phyloP scores from a whole-genome alignment of 2,113 vertebrate genomes.

The Rana temporaria region DNA sequence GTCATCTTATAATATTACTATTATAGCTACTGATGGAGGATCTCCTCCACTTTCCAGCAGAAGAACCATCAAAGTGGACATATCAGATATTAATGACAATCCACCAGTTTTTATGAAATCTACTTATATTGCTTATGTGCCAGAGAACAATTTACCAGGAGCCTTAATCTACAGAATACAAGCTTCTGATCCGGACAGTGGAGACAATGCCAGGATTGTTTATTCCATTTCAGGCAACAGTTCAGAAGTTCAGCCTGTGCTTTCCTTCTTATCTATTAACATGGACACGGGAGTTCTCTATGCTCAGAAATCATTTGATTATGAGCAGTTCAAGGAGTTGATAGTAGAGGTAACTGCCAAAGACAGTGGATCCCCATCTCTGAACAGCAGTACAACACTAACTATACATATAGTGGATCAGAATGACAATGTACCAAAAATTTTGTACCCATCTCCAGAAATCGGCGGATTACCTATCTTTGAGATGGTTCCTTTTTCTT shows the following conservation, averaged over 20 bases:
- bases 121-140: conserved; percentile 47
- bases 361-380: conserved; percentile 68
- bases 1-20: conserved; percentile 59
- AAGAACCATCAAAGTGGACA: conserved; percentile 63
- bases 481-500: conserved; percentile 55
- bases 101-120: conserved; percentile 68
- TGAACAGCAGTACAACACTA: conserved; percentile 73
- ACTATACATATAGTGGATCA: conserved; percentile 64
- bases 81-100: conserved; percentile 77
- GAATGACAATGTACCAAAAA: conserved; percentile 65
- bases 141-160: background rate
- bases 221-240: conserved; percentile 51
- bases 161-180: conserved; percentile 18
- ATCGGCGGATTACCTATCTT: background rate
- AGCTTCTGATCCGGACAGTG: conserved; percentile 57
- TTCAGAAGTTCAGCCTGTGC: too few relatives aligned
- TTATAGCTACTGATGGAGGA: conserved; percentile 59
- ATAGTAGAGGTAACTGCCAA: conserved; percentile 66
- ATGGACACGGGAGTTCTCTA: conserved; percentile 62
- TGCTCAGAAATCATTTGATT: conserved; percentile 67
- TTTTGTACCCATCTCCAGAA: conserved; percentile 47
- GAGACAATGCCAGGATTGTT: conserved; percentile 57
- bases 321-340: conserved; percentile 64
- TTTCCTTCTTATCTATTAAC: conserved; percentile 69
- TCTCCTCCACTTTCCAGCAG: conserved; percentile 59